Base-by-base conservation (phyloP, 37 sponge, comb jelly and placozoan genomes). In the Corticium candelabrum region DNA sequence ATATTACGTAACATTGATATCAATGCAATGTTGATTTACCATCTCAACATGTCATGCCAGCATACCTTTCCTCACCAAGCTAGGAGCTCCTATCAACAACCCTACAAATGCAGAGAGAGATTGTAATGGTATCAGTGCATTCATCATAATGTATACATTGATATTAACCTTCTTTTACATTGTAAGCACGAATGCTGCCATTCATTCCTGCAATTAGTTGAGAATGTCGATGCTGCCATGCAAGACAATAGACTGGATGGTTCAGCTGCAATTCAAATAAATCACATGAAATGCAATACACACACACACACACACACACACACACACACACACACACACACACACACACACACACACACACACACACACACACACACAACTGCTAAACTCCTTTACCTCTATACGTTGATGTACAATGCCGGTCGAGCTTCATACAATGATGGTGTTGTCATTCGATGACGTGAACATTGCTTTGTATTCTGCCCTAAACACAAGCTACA, bases 381-480 rank as follows among this genome's bases (percentile, higher is more conserved):
- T 11, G 15, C 39, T 29, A 37, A 40, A 2, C 1, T 15, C 33
- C 41, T 78, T 32, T 27, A 91, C 89, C 69, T 78, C 79, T 37
- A 85, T 76, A 0, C 38, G 75, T 37, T 87, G 38, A 62, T 71
- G 74, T 1, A 84, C 75, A 27, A 41, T 38, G 5, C 83, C 73
- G 0, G 81, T 3, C 3, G 84, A 41, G 40, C 84, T 76, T 86
- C 92, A 90, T 37, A 77, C 79, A 1, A 90, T 67, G 0, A 90
- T 68, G 0, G 41, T 83, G 21, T 71, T 57, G 68, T 91, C 92
- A 7, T 86, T 40, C 41, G 86, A 85, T 1, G 81, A 33, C 0
- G 86, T 84, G 43, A 88, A 85, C 50, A 91, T 37, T 2, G 78
- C 50, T 37, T 82, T 87, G 31, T 84, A 82, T 35, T 85, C 85